phyloP scores from a whole-genome alignment of 1,140 invertebrate species.

The Pentalonia nigronervosa region DNA sequence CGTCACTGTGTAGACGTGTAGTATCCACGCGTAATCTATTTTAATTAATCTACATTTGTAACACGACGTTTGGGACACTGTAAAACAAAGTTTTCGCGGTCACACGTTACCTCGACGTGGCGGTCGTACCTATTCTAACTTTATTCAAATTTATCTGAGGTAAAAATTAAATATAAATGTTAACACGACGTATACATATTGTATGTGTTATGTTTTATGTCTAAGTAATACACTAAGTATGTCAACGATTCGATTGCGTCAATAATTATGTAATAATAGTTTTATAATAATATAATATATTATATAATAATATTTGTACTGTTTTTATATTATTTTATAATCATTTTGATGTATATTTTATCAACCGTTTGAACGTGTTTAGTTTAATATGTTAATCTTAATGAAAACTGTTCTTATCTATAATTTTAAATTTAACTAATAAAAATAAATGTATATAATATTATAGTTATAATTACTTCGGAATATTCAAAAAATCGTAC shows the following conservation, averaged over 20 bases:
- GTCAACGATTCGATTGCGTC: background rate
- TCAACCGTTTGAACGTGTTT: background rate
- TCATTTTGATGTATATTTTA: background rate
- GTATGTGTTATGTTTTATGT: no score
- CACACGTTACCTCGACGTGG: background rate
- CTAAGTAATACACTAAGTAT: background rate
- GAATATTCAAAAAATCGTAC: no score
- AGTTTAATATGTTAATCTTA: no score
- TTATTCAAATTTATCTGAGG: background rate
- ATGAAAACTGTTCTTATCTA: no score
- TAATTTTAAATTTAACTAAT: no score
- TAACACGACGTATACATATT: background rate
- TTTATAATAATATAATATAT: no score
- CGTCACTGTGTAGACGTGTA: background rate
- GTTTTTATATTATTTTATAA: no score
- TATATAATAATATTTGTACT: no score
- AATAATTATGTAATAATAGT: background rate
- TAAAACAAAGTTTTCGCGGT: constrained; percentile 16
- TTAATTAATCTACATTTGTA: constrained; percentile 38
- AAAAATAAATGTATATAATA: no score
- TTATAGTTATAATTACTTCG: no score
- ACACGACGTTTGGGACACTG: background rate
- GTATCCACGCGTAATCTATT: background rate
- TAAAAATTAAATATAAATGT: background rate
- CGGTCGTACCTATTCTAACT: background rate